These are phyloP conservation scores for Lepidocyrtoides sp. DNA, from an alignment of 2,888 invertebrate species.

Conservation along the genomic window DNA sequence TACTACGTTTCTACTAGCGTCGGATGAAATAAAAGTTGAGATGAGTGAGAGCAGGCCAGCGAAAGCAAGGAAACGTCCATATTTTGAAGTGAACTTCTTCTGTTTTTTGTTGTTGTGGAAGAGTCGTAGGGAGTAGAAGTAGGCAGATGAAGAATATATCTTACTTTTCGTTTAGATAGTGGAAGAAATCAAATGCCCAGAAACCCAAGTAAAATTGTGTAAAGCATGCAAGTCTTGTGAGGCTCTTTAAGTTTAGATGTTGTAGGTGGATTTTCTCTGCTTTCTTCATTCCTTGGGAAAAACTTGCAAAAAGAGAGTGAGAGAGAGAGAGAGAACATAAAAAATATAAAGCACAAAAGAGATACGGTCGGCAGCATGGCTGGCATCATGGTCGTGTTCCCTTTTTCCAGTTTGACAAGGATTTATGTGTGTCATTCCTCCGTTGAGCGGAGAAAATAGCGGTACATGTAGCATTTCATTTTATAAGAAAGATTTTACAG, in stretches of 20 bases:
- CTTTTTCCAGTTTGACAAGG: conserved; percentile 75
- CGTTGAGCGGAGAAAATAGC: conserved; percentile 35
- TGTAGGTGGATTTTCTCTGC: conserved; percentile 69
- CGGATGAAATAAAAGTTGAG: background rate
- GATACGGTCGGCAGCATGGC: conserved; percentile 60
- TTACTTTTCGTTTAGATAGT: conserved; percentile 19
- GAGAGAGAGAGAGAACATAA: background rate
- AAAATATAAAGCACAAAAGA: conserved; percentile 56
- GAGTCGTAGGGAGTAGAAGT: background rate
- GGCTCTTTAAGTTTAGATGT: conserved; percentile 29
- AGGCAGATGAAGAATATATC: conserved; percentile 11
- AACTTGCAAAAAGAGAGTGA: background rate
- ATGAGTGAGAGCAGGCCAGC: background rate
- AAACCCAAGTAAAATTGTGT: background rate
- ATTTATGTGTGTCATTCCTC: conserved; percentile 79
- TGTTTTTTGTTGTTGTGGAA: background rate
- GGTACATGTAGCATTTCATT: background rate
- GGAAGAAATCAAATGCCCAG: background rate
- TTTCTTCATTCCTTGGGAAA: conserved; percentile 41
- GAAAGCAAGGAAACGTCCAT: conserved; percentile 46
- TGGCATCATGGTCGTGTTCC: conserved; percentile 66
- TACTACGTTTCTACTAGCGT: background rate
- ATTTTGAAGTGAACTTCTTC: conserved; percentile 46
- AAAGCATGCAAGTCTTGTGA: background rate
- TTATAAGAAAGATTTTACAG: background rate